Evolutionary conservation across 2,888 invertebrate genomes (phyloP), one percentile per base, ranked within the genome.

Genomic region (Oxyscelio sp.): DNA sequence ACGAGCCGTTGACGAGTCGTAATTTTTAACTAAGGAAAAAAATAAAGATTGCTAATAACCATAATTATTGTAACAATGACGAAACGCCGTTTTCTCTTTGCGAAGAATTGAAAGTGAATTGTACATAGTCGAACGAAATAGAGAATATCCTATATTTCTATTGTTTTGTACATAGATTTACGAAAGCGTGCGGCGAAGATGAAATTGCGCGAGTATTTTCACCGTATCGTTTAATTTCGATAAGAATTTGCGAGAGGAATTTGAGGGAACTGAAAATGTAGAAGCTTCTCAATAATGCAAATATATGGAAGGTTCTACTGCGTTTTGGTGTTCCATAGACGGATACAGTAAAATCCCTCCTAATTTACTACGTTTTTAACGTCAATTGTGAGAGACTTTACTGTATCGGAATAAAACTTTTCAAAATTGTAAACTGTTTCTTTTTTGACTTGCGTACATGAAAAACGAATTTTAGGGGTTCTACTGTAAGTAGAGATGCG

Each of bases 151-250:
- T 70, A 58, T 71, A 71, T 71, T 71, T 71, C 21, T 59, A 71
- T 71, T 71, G 19, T 61, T 73, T 61, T 73, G 71, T 73, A 71
- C 21, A 71, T 71, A 59, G 0, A 58, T 17, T 27, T 45, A 27
- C 40, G 8, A 17, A 38, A 15, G 24, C 50, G 19, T 8, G 31
- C 48, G 19, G 48, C 11, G 19, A 48, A 11, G 19, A 48, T 21
- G 21, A 11, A n/a, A n/a, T 15, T 56, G 31, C 1, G 6, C 11
- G 43, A 13, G 61, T 3, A n/a, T n/a, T 61, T 61, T 61, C 61
- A 61, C 61, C 45, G 61, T 54, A 38, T 27, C 17, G 24, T 24
- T 31, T 24, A 24, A 13, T 45, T 24, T 45, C 43, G 27, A 4
- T 4, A 27, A 4, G 27, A 27, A 3, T 27, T 27, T 6, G 3